Conservation (phyloP, 2,797 vertebrate genomes). For the Lepidocolaptes lacrymiger region DNA sequence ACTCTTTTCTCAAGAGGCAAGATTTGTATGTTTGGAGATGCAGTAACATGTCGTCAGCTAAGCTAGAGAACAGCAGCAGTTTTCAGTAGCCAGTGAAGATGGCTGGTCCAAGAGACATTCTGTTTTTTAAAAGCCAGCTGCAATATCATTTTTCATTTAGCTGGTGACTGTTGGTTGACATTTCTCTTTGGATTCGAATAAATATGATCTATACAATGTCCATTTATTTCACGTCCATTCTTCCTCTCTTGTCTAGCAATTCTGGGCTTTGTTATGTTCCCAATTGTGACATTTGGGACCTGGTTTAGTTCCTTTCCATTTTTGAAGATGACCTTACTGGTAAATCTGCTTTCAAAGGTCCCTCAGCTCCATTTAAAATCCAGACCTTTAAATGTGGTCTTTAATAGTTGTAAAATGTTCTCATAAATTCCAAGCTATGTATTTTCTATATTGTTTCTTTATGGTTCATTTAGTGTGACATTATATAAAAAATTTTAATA, state of each 20-base stretch:
- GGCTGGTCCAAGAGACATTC: not conserved
- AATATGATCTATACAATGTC: not conserved
- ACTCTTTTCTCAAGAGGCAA: not conserved
- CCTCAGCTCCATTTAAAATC: conserved; percentile 25
- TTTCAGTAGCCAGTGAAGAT: not conserved
- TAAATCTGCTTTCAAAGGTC: conserved; percentile 18
- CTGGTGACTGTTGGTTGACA: not conserved
- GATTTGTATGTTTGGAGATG: not conserved
- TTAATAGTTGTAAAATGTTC: conserved; percentile 42
- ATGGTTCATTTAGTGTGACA: conserved; percentile 60
- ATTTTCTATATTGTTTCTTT: conserved; percentile 54
- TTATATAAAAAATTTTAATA: conserved; percentile 47
- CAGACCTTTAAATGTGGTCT: conserved; percentile 38
- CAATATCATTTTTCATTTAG: not conserved
- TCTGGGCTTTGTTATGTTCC: not conserved
- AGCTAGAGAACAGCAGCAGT: not conserved
- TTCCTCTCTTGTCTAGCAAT: not conserved
- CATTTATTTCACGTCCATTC: not conserved
- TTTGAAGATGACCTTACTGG: conserved; percentile 47
- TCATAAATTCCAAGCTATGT: conserved; percentile 43
- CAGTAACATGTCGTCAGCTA: not conserved
- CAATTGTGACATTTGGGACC: not conserved
- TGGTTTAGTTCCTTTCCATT: not conserved
- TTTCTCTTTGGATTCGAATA: not conserved
- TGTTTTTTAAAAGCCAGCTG: not conserved